phyloP scores from a whole-genome alignment of 1,140 invertebrate genomes.

The Hyles euphorbiae region DNA sequence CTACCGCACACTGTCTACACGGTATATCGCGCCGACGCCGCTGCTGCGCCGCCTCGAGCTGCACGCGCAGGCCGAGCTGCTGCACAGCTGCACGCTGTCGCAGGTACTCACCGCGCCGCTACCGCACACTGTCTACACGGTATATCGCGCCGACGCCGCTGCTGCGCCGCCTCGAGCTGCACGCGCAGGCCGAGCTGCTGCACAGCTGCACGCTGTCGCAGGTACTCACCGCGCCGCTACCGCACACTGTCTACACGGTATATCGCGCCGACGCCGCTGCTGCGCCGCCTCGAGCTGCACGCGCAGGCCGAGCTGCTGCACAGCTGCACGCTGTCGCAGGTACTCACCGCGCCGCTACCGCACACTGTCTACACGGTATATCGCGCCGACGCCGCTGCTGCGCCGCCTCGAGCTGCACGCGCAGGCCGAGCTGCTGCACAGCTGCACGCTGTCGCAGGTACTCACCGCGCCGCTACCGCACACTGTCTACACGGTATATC shows the following conservation, averaged over 20 bases:
- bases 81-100: constrained; percentile 84
- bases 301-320: constrained; percentile 85
- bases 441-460: constrained; percentile 85
- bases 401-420: constrained; percentile 81
- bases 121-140: no score
- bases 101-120: constrained; percentile 75
- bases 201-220: constrained; percentile 85
- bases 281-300: constrained; percentile 80
- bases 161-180: constrained; percentile 79
- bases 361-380: no score
- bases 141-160: constrained; percentile 76
- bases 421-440: constrained; percentile 84
- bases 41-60: constrained; percentile 79
- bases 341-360: constrained; percentile 32
- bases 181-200: constrained; percentile 83
- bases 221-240: constrained; percentile 58
- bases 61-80: constrained; percentile 83
- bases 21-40: constrained; percentile 73
- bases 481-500: no score
- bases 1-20: no score
- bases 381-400: constrained; percentile 78
- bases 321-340: constrained; percentile 84
- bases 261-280: constrained; percentile 77
- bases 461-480: neutral
- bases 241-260: no score